Evolutionary conservation across 2,888 invertebrate genomes (phyloP).

Genomic region (Ochlodes sylvanus): DNA sequence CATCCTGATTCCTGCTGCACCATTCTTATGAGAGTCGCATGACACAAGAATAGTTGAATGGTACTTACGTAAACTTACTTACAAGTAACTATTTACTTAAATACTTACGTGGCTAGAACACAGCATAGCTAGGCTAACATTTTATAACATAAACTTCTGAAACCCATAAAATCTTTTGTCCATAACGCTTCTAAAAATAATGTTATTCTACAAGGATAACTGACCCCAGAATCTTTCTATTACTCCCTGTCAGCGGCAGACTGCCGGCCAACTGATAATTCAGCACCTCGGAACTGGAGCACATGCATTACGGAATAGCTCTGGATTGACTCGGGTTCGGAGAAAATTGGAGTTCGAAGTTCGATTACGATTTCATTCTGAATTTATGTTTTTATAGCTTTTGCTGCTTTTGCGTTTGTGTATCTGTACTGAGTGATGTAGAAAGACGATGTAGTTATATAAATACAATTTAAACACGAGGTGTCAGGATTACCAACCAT

Average conservation of each 20-base stretch:
- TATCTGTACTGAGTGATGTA: too few relatives aligned
- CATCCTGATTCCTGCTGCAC: too few relatives aligned
- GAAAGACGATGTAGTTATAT: too few relatives aligned
- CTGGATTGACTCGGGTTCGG: constrained; percentile 55
- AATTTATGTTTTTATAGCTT: constrained; percentile 5
- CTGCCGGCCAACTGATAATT: constrained; percentile 56
- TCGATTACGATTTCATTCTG: constrained; percentile 15
- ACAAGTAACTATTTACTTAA: too few relatives aligned
- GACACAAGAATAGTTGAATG: too few relatives aligned
- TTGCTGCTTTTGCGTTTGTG: too few relatives aligned
- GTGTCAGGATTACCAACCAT: too few relatives aligned
- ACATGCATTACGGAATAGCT: constrained; percentile 64
- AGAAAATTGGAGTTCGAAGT: constrained; percentile 23
- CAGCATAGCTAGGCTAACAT: too few relatives aligned
- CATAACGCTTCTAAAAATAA: constrained; percentile 2
- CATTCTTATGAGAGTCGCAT: too few relatives aligned
- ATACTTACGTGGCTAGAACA: too few relatives aligned
- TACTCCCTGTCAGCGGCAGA: constrained; percentile 39
- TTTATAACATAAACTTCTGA: not conserved
- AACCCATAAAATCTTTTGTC: not conserved
- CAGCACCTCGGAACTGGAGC: constrained; percentile 57
- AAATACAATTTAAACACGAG: too few relatives aligned
- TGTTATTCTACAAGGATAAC: constrained; percentile 5
- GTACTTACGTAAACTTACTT: too few relatives aligned
- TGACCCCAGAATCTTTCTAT: constrained; percentile 39